phyloP scores from a whole-genome alignment of 2,888 invertebrate species.

The Brachyptera risi region DNA sequence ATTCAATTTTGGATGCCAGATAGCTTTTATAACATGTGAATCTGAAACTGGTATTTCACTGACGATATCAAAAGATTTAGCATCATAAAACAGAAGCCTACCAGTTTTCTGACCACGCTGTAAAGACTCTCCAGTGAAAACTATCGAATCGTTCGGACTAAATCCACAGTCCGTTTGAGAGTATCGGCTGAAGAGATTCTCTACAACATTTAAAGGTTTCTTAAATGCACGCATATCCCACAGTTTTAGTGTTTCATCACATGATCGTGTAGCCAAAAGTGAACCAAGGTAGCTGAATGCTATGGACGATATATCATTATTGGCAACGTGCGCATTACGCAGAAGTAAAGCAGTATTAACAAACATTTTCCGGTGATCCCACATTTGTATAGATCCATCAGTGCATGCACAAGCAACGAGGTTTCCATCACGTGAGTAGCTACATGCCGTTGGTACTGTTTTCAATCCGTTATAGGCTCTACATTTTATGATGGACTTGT shows the following conservation, averaged over 20 bases:
- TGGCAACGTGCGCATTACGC: slow-evolving; percentile 74
- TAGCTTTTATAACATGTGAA: slow-evolving; percentile 78
- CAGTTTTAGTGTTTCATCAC: slow-evolving; percentile 90
- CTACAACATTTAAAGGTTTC: slow-evolving; percentile 64
- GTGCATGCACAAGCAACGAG: slow-evolving; percentile 86
- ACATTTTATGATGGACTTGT: slow-evolving; percentile 81
- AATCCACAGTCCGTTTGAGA: slow-evolving; percentile 77
- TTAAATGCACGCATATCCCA: slow-evolving; percentile 90
- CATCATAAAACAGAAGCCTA: slow-evolving; percentile 72
- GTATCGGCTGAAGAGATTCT: slow-evolving; percentile 75
- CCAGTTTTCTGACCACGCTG: slow-evolving; percentile 61
- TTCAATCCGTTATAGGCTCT: slow-evolving; percentile 80
- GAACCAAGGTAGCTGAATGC: slow-evolving; percentile 84
- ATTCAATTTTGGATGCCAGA: slow-evolving; percentile 98
- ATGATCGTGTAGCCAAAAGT: slow-evolving; percentile 73
- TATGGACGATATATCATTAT: slow-evolving; percentile 77
- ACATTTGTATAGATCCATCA: slow-evolving; percentile 95
- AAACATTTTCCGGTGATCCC: slow-evolving; percentile 90
- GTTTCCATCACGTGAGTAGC: slow-evolving; percentile 80
- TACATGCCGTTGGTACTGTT: slow-evolving; percentile 78
- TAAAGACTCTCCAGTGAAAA: slow-evolving; percentile 84
- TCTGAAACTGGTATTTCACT: slow-evolving; percentile 71
- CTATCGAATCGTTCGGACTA: slow-evolving; percentile 87
- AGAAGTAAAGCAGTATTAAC: slow-evolving; percentile 80
- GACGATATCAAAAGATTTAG: slow-evolving; percentile 68